A percentile compares a stretch with the other conserved stretches of the same genome.
These are phyloP conservation scores for Actias luna DNA, from an alignment of 2,888 invertebrate species.

Conservation along the genomic window DNA sequence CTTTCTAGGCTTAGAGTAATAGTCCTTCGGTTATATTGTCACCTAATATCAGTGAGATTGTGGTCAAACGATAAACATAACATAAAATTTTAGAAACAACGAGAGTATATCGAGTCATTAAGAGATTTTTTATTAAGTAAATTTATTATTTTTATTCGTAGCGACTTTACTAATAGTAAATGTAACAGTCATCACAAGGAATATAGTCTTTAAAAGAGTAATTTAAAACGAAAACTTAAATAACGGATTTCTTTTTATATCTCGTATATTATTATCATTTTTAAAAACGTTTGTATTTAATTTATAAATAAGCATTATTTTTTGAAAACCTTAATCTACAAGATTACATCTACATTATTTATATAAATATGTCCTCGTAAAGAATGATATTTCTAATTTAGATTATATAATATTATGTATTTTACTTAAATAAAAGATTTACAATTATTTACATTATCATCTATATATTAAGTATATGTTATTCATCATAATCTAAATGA, in stretches of 20 bases:
- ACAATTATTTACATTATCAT: neutral
- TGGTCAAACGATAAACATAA: no score
- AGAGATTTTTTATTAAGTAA: no score
- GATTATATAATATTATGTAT: neutral
- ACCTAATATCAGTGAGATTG: no score
- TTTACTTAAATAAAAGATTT: constrained; percentile 1
- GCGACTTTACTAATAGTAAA: no score
- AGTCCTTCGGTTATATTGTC: no score
- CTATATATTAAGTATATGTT: neutral
- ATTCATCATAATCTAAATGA: neutral
- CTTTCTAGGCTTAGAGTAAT: no score
- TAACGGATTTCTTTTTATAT: neutral
- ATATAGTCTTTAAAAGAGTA: no score
- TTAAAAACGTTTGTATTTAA: neutral
- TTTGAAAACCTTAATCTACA: neutral
- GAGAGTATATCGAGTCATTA: no score
- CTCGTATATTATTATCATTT: neutral
- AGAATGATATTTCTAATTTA: constrained; percentile 5
- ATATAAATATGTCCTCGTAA: neutral
- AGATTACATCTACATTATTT: neutral
- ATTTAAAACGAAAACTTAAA: no score
- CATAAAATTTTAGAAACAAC: no score
- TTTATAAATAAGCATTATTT: neutral
- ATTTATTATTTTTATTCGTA: no score
- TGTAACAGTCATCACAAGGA: no score